Base-by-base conservation (phyloP, 1,140 invertebrate species). In the Drosophila jambulina region DNA sequence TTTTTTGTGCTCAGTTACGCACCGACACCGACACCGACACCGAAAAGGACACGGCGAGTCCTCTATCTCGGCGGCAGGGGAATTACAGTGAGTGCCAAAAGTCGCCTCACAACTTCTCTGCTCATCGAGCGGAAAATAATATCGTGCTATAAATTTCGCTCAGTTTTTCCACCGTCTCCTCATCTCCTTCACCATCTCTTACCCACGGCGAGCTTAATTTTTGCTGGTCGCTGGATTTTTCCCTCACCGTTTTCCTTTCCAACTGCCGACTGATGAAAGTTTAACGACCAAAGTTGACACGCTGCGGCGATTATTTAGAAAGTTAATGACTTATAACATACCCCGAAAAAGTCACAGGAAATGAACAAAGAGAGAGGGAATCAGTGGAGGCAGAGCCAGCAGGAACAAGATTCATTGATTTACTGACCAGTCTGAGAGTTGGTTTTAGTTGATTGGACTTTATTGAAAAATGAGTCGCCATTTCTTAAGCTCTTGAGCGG, bases 281-380 rank as follows among this genome's bases (percentile, higher is more conserved):
- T 90, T 90, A 90, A 90, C 85, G 85, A 90, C 81, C 85, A 90
- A 90, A 90, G 85, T 90, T 90, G 85, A 90, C 85, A 90, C 85
- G 85, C 85, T 85, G 85, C 75, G 81, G 82, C 85, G 86, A 90
- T 90, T 90, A 90, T 90, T 90, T 90, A 90, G 85, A 90, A 90
- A 90, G 86, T 90, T 90, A 90, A 90, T 90, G 86, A 90, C 85
- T 90, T 90, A 90, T 90, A 90, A 90, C 85, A 90, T 68, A 79
- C 81, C 80, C 49, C 70, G 21, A 58, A 72, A 72, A 74, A 60
- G 69, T 72, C 69, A 32, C 67, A 38, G 69, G 67, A 72, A 72
- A 72, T 72, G 69, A 74, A 72, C 51, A 71, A 36, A 21, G n/a
- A 32, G n/a, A 48, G 45, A 25, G 46, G 12, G 12, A 17, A 7